Evolutionary conservation across 2,888 invertebrate species (phyloP), one percentile per base, ranked within the genome.

Genomic region (Ormia ochracea): DNA sequence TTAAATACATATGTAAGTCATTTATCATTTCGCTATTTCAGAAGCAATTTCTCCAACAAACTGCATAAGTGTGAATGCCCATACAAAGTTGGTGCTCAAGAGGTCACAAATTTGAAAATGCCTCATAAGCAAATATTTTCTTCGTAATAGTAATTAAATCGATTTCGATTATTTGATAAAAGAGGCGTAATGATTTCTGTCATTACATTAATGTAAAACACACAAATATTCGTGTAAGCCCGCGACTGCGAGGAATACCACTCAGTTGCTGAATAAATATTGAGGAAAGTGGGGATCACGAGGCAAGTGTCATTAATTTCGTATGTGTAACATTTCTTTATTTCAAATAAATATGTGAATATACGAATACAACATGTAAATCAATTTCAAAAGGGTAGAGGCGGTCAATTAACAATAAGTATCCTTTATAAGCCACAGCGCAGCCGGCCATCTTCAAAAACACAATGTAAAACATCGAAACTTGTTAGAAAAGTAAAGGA

Each of bases 311-410:
- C 59, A 45, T 66, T 66, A 58, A 59, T 59, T 70, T 59, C 59
- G 65, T 77, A 59, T 65, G 70, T 59, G 66, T 50, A 65, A 72
- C 70, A 72, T 52, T 70, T 77, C 36, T n/a, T 66, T 58, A 21
- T 10, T 9, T 26, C 41, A 56, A 38, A 56, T 3, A 19, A 66
- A 12, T 26, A 26, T 14, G 41, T 0, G 33, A 31, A 52, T 17
- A 19, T 2, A 9, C 3, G 3, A 48, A 28, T 48, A 5, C n/a
- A 23, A n/a, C n/a, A 12, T 1, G 4, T 41, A 41, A 59, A 33
- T 21, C 23, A 38, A 28, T 3, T 6, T 36, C 1, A 21, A 52
- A 61, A 45, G 19, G 10, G 4, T 43, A 21, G 7, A 78, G 33
- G 68, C 45, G 68, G 43, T 14, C 63, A 61, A 72, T 70, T 68